A percentile compares a stretch with the other conserved stretches of the same genome.
These are phyloP conservation scores for Avahi laniger DNA, from an alignment of 2,797 vertebrate genomes.

Conservation along the genomic window DNA sequence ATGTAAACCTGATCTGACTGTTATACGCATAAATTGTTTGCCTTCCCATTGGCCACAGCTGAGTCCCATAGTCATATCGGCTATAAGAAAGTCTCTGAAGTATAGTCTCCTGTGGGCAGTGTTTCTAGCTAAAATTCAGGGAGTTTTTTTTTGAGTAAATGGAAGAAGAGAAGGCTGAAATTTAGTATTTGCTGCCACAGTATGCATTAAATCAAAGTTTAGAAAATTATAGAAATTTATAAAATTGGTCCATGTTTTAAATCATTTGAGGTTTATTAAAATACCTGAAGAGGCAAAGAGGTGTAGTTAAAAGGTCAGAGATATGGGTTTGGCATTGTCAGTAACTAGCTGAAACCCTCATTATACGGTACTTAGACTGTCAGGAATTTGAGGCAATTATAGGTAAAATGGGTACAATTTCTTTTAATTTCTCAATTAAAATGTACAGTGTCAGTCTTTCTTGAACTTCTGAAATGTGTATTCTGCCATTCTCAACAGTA, in stretches of 20 bases:
- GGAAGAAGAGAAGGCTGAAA: neutral
- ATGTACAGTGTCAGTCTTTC: neutral
- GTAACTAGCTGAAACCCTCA: neutral
- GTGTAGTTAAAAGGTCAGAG: neutral
- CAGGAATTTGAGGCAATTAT: neutral
- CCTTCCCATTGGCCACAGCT: neutral
- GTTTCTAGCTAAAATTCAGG: neutral
- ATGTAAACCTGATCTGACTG: neutral
- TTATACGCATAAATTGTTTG: neutral
- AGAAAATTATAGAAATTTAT: neutral
- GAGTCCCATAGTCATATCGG: neutral
- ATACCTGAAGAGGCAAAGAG: neutral
- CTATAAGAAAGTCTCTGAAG: neutral
- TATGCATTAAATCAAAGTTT: neutral
- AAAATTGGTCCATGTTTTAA: neutral
- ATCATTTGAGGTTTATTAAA: slow-evolving; percentile 31
- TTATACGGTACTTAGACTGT: neutral
- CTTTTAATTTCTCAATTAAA: neutral
- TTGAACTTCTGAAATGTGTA: neutral
- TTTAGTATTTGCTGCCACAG: neutral
- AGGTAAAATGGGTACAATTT: neutral
- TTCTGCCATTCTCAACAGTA: slow-evolving; percentile 15
- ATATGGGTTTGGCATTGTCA: neutral
- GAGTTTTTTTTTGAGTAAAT: neutral
- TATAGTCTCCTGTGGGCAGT: neutral